Percentiles rank a stretch among this genome's conserved stretches.
phyloP scores from a whole-genome alignment of 2,113 vertebrate genomes.

The Neopipo cinnamomea region DNA sequence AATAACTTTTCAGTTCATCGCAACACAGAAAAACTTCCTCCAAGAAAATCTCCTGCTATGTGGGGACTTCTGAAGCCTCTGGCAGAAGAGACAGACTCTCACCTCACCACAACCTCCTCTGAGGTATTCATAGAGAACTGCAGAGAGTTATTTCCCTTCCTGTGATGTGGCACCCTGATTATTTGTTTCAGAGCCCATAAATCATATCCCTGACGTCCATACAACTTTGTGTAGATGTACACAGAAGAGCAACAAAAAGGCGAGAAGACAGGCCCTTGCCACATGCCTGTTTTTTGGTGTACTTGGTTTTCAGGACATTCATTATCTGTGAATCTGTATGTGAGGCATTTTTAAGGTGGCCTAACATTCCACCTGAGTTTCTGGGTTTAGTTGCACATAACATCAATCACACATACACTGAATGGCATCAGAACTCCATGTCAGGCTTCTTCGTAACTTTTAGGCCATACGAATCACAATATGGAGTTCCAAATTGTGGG shows the following conservation, averaged over 20 bases:
- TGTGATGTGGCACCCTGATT: not conserved
- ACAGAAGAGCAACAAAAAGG: not conserved
- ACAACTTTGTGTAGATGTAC: not conserved
- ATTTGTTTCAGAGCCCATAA: not conserved
- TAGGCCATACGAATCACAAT: not conserved
- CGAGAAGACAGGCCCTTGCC: accelerated
- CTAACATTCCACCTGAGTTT: not conserved
- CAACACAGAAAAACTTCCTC: not conserved
- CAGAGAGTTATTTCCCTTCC: not conserved
- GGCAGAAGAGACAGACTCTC: not conserved
- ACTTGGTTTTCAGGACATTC: not conserved
- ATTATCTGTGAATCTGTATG: not conserved
- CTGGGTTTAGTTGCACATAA: not conserved
- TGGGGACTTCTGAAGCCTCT: not conserved
- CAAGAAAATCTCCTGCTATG: not conserved
- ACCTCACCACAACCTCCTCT: not conserved
- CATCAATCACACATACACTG: not conserved
- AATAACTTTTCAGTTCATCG: not conserved
- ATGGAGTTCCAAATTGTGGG: not conserved
- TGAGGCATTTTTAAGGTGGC: not conserved
- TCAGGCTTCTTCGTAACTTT: not conserved
- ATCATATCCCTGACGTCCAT: not conserved
- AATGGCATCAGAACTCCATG: not conserved
- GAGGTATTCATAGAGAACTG: not conserved
- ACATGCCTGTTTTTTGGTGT: not conserved